phyloP scores from a whole-genome alignment of 2,888 invertebrate genomes.

The Antheraea yamamai region DNA sequence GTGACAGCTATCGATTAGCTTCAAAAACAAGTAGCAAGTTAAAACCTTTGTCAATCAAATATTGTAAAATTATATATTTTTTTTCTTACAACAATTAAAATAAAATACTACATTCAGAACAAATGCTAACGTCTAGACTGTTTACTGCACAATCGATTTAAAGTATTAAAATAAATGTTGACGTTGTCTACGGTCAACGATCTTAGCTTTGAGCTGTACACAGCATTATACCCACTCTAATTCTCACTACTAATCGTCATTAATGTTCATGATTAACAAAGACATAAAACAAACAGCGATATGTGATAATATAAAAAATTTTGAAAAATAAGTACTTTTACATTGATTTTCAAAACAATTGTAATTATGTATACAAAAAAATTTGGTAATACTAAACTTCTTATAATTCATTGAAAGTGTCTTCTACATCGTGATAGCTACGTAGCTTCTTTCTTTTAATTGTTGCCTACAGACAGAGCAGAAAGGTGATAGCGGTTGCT shows the following conservation, averaged over 20 bases:
- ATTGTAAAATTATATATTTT: not conserved
- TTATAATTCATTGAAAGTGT: not conserved
- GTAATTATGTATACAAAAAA: conserved; percentile 1
- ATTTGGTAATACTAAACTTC: conserved; percentile 1
- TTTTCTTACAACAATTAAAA: not conserved
- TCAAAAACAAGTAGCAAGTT: no score
- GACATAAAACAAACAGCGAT: not conserved
- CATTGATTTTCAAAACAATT: not conserved
- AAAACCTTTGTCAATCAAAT: no score
- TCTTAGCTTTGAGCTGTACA: not conserved
- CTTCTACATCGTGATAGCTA: not conserved
- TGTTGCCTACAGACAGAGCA: not conserved
- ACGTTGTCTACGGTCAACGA: no score
- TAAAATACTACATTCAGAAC: not conserved
- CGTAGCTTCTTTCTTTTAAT: not conserved
- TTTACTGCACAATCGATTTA: not conserved
- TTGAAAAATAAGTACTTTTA: not conserved
- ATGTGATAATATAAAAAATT: not conserved
- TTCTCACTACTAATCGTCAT: not conserved
- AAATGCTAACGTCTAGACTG: not conserved
- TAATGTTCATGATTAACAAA: not conserved
- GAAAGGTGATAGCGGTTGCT: not conserved
- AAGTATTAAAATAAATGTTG: not conserved
- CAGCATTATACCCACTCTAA: not conserved
- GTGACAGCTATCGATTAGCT: no score